phyloP scores from a whole-genome alignment of 2,797 vertebrate genomes.

The Xenopus petersii region DNA sequence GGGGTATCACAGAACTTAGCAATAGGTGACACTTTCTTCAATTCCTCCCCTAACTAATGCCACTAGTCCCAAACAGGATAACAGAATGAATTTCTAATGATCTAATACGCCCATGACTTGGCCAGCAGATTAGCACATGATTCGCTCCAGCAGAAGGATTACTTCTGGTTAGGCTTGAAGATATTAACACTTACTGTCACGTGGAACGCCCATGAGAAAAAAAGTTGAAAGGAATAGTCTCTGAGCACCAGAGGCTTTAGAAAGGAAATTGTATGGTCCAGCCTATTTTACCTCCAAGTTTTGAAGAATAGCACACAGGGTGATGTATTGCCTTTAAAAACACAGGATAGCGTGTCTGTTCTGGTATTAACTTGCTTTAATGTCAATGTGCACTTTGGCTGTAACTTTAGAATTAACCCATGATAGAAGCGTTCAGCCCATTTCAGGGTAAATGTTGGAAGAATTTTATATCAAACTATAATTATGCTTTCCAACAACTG shows the following conservation, averaged over 20 bases:
- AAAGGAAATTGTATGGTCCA: neutral
- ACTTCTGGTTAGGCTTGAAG: slow-evolving; percentile 64
- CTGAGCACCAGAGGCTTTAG: slow-evolving; percentile 24
- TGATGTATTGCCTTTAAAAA: no score
- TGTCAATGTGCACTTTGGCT: no score
- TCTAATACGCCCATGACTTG: slow-evolving; percentile 64
- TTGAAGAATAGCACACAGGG: neutral
- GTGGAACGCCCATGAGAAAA: slow-evolving; percentile 40
- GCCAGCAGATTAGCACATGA: slow-evolving; percentile 71
- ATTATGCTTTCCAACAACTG: no score
- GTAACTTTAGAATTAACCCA: no score
- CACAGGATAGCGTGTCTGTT: no score
- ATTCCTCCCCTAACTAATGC: slow-evolving; percentile 37
- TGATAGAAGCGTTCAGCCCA: no score
- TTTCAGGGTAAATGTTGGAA: no score
- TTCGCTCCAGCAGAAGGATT: slow-evolving; percentile 66
- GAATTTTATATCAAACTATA: no score
- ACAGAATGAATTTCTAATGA: slow-evolving; percentile 67
- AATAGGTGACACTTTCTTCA: slow-evolving; percentile 31
- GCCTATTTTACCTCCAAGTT: neutral
- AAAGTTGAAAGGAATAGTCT: slow-evolving; percentile 32
- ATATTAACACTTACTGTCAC: slow-evolving; percentile 69
- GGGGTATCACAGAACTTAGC: neutral
- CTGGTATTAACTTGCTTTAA: no score
- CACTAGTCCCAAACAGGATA: slow-evolving; percentile 61